Conservation (phyloP, 2,113 vertebrate species). For the Vanacampus margaritifer region DNA sequence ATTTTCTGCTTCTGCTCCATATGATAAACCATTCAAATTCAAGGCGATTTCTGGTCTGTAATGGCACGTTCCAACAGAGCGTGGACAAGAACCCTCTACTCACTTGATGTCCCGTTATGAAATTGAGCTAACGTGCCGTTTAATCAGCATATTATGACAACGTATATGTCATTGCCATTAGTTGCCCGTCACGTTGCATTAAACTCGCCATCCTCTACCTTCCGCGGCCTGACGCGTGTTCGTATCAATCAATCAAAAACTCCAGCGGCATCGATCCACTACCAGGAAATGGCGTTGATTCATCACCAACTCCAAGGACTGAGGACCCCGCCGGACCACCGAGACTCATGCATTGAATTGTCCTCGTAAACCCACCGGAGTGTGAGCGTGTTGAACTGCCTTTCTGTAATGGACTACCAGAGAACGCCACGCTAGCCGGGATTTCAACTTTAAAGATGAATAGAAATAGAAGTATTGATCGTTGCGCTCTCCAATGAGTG, state of each 20-base stretch:
- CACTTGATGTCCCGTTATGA: too few relatives aligned
- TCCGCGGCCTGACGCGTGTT: too few relatives aligned
- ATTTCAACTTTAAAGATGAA: constrained; percentile 62
- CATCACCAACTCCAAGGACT: constrained; percentile 67
- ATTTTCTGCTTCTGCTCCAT: too few relatives aligned
- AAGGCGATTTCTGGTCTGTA: too few relatives aligned
- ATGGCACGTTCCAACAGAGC: too few relatives aligned
- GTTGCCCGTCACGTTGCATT: too few relatives aligned
- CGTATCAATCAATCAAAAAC: constrained; percentile 27
- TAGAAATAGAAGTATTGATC: constrained; percentile 71
- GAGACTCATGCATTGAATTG: constrained; percentile 35
- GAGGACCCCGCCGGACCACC: constrained; percentile 55
- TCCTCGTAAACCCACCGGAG: constrained; percentile 50
- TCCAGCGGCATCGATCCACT: constrained; percentile 27
- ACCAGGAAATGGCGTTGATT: constrained; percentile 58
- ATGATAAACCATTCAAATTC: too few relatives aligned
- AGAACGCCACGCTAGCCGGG: constrained; percentile 43
- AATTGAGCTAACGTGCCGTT: too few relatives aligned
- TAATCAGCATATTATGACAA: too few relatives aligned
- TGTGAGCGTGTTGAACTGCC: constrained; percentile 47
- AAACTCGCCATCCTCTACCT: too few relatives aligned
- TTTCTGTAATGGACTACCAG: constrained; percentile 52
- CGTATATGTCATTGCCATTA: too few relatives aligned
- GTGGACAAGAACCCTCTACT: too few relatives aligned
- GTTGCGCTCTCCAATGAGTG: constrained; percentile 48